phyloP scores from a whole-genome alignment of 2,113 vertebrate species.

The Bujurquina vittata region DNA sequence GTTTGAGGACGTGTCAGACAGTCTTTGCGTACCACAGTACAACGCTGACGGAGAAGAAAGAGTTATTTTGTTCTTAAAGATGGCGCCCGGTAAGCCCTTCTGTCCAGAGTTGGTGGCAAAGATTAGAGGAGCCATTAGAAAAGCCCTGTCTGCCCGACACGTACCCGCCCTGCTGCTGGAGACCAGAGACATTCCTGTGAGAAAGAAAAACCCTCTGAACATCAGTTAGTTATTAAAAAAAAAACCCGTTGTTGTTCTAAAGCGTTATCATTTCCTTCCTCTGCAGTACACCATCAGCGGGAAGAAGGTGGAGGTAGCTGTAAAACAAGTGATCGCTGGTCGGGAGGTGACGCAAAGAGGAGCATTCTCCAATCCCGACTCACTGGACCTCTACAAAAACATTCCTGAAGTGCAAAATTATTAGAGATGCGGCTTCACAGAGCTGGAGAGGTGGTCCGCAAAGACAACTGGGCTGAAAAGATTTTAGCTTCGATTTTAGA shows the following conservation, averaged over 20 bases:
- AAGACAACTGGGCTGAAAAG: not conserved
- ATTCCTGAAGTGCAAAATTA: slow-evolving; percentile 93
- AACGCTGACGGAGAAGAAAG: slow-evolving; percentile 89
- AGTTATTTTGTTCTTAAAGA: slow-evolving; percentile 94
- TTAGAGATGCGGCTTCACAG: slow-evolving; percentile 68
- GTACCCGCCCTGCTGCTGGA: slow-evolving; percentile 92
- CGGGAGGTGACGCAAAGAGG: slow-evolving; percentile 87
- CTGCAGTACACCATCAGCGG: slow-evolving; percentile 93
- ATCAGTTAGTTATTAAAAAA: not conserved
- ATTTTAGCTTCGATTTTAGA: slow-evolving; percentile 29
- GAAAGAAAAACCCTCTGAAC: slow-evolving; percentile 36
- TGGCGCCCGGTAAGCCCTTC: slow-evolving; percentile 85
- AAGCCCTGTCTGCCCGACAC: slow-evolving; percentile 89
- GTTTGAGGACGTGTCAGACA: slow-evolving; percentile 94
- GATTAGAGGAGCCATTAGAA: slow-evolving; percentile 85
- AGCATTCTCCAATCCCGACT: slow-evolving; percentile 92
- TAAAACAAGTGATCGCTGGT: slow-evolving; percentile 93
- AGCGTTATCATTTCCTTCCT: not conserved
- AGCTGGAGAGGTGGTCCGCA: not conserved
- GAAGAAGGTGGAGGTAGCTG: slow-evolving; percentile 97
- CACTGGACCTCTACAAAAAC: slow-evolving; percentile 91
- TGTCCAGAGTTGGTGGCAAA: slow-evolving; percentile 79
- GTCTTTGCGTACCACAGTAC: slow-evolving; percentile 95
- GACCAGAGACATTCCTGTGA: slow-evolving; percentile 93
- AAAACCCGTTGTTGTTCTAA: not conserved